A percentile compares a stretch with the other conserved stretches of the same genome.
These are phyloP conservation scores for Gandaritis pyraliata DNA, from an alignment of 2,888 invertebrate species.

Conservation along the genomic window DNA sequence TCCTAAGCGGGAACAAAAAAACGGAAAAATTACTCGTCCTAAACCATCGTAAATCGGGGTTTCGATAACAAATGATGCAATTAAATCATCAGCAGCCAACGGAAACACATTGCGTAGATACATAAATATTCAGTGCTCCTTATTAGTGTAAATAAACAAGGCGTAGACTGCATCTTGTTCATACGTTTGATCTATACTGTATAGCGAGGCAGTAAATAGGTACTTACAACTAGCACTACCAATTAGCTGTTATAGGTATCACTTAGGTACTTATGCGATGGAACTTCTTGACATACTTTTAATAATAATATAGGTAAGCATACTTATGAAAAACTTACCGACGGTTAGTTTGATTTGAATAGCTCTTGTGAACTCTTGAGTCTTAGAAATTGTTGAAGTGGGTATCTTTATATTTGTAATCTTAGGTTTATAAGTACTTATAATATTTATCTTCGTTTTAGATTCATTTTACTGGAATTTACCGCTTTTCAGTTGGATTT, in stretches of 20 bases:
- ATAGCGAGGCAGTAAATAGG: background rate
- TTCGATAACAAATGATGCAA: constrained; percentile 34
- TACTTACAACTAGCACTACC: too few species aligned
- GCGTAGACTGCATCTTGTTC: background rate
- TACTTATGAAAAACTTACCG: background rate
- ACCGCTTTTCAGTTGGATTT: background rate
- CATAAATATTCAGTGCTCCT: constrained; percentile 39
- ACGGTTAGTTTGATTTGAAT: background rate
- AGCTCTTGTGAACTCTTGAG: constrained; percentile 2
- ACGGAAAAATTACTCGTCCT: constrained; percentile 4
- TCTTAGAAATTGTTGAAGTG: background rate
- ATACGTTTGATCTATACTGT: background rate
- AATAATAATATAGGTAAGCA: background rate
- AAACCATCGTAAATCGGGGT: constrained; percentile 20
- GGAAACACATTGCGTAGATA: constrained; percentile 45
- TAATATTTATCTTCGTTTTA: too few species aligned
- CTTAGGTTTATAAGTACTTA: too few species aligned
- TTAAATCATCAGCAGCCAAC: constrained; percentile 43
- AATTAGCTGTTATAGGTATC: too few species aligned
- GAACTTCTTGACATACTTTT: background rate
- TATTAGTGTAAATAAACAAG: constrained; percentile 1
- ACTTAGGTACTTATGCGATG: background rate
- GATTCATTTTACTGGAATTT: too few species aligned
- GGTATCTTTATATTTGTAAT: too few species aligned
- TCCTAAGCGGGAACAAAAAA: background rate